Evolutionary conservation across 2,888 invertebrate genomes (phyloP), one percentile per base, ranked within the genome.

Genomic region (Plemyria rubiginata): DNA sequence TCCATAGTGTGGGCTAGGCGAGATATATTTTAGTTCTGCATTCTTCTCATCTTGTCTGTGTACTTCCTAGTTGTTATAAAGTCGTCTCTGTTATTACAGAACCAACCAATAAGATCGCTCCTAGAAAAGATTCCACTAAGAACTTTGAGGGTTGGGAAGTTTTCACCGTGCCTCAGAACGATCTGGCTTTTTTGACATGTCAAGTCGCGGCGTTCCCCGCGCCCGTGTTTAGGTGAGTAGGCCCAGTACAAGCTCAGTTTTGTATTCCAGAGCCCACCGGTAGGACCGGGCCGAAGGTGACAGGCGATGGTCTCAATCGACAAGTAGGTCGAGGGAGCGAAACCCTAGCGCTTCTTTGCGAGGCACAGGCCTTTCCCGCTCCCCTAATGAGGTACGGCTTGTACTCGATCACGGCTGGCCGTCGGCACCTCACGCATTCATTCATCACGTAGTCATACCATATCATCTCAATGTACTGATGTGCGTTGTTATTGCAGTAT

Each of bases 351-450:
- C 94, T 96, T 74, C 94, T 96, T 76, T 97, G 97, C 85, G 96
- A 96, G 76, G 95, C 96, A 70, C 96, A 97, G 93, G 95, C 96
- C 58, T 96, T 94, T 85, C 96, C 97, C 69, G 94, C 95, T 79
- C 96, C 97, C 67, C 87, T 94, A 54, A 96, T 95, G 94, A 96
- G 96, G 97, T 96, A 96, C 90, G 82, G 76, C 75, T 73, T 73
- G 68, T 68, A 61, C 61, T 66, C 66, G 57, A 57, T 74, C 68
- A 72, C 77, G 85, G 86, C 80, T 84, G 88, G 86, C 87, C 85
- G 87, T 71, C 77, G 79, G 82, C 82, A 81, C 83, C 81, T 87
- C 90, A 88, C 92, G 91, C 92, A 84, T 87, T 92, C 92, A 92
- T 90, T 78, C 75, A 82, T 89, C 91, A 90, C 89, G 85, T 88